Evolutionary conservation across 2,888 invertebrate species (phyloP), one percentile per base, ranked within the genome.

Genomic region (Cremastinae sp.): DNA sequence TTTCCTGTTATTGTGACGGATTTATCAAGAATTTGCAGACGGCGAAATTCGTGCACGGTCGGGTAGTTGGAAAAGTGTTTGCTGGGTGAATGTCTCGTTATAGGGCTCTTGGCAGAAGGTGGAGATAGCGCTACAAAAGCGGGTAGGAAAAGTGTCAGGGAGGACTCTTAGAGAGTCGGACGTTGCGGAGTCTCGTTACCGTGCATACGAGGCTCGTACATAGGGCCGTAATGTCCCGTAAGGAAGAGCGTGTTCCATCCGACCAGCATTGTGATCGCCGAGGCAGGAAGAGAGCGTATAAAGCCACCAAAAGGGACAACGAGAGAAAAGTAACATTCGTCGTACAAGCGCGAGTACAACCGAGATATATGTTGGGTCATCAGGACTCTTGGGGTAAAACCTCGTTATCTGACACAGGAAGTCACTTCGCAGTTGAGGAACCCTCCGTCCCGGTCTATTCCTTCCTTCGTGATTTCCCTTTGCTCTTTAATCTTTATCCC

Each of bases 341-440:
- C 14, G 64, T 56, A 68, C 45, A 66, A 20, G 41, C 45, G 66
- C 41, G 45, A 47, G 51, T 58, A 43, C 58, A 64, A 43, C 10
- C 10, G 49, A 41, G 58, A 75, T 62, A 75, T 74, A 66, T 75
- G 74, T 53, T 75, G 75, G 72, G 69, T 75, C 78, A 85, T 85
- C 84, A 82, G 79, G 78, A 81, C 82, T 78, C 78, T 45, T 5
- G 56, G 82, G 81, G 86, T 79, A 82, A 83, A 85, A 86, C 84
- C 83, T 85, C 82, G 83, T 86, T 85, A 87, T 83, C 81, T 80
- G 79, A 83, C 80, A 81, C 79, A 80, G 83, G 80, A 84, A 85
- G 83, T 84, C 82, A 82, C 82, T 79, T 74, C 72, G 65, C 47
- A 75, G 56, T 64, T 47, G 59, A 64, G 41, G 68, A 9, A 54